Evolutionary conservation across 2,888 invertebrate species (phyloP).

Genomic region (Mythimna loreyi): DNA sequence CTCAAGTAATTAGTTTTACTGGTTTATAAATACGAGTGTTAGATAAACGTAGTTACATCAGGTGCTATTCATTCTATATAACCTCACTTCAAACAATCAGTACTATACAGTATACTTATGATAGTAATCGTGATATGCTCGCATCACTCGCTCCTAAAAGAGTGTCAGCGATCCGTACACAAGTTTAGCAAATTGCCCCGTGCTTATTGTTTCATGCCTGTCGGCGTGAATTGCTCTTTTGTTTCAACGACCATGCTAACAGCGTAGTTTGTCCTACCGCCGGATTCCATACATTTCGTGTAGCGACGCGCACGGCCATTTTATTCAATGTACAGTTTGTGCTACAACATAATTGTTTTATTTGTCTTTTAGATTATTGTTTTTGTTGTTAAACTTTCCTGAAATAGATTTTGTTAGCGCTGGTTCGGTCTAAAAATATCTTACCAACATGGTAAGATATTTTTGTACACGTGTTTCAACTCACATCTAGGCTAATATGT

Average conservation of each 20-base stretch:
- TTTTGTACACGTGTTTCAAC: too few species aligned
- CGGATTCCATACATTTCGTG: conserved; percentile 35
- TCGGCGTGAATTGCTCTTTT: conserved; percentile 54
- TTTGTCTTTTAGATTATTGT: not conserved
- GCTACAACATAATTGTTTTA: conserved; percentile 24
- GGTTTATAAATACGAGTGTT: too few species aligned
- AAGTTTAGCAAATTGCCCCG: conserved; percentile 48
- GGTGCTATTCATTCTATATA: too few species aligned
- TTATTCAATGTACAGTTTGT: conserved; percentile 39
- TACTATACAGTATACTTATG: not conserved
- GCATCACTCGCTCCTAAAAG: conserved; percentile 28
- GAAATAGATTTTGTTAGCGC: not conserved
- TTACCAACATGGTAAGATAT: too few species aligned
- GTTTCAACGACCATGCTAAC: conserved; percentile 45
- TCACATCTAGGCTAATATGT: too few species aligned
- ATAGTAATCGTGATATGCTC: too few species aligned
- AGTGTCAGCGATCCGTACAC: conserved; percentile 29
- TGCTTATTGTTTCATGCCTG: conserved; percentile 52
- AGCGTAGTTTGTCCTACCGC: conserved; percentile 34
- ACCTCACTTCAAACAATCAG: conserved; percentile 2
- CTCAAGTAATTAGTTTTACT: too few species aligned
- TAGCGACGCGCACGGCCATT: conserved; percentile 13
- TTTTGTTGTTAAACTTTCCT: not conserved
- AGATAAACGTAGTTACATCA: not conserved
- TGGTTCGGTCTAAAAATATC: not conserved